Base-by-base conservation (phyloP, 2,888 invertebrate species). In the Allolobophora icterica region DNA sequence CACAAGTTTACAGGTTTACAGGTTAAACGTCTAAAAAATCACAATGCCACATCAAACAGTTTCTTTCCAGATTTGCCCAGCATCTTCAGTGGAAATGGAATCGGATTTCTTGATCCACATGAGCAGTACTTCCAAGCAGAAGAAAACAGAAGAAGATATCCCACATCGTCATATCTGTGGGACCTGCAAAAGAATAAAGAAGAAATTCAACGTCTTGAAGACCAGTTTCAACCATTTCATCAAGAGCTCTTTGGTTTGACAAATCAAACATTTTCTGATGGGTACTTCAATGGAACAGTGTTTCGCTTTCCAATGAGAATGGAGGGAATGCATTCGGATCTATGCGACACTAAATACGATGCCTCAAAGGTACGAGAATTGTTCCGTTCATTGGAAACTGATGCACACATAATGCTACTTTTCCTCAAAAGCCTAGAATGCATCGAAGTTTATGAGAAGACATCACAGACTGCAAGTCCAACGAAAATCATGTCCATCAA, bases 261-360 rank as follows among this genome's bases (percentile, higher is more conserved):
- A 6, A 87, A 84, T n/a, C 89, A 92, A 34, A 91, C 91, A 30
- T 91, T 92, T n/a, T 89, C 92, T 1, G 84, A 90, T 19, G 89
- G 90, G 17, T 94, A 93, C 90, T 94, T 92, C 91, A 71, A 91
- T 21, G 94, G 94, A 45, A 94, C 94, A 21, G 34, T 95, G 87
- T 94, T 95, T 91, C 93, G 94, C 92, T 95, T 95, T 92, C 94
- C 94, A 13, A 92, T 95, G 35, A 92, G 95, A 11, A 91, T 92
- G 35, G 90, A 87, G 15, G 71, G 84, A 89, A 90, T 90, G 84
- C 87, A 89, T 35, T 94, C 94, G 33, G 92, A 92, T 8, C 91
- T 94, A 30, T 94, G 94, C 33, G 92, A 93, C 21, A 94, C 92
- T 6, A 52, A 93, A 21, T 94, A 94, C 90, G 90, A 92, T 34